Conservation (phyloP, 2,113 vertebrate genomes). For the Corapipo altera region DNA sequence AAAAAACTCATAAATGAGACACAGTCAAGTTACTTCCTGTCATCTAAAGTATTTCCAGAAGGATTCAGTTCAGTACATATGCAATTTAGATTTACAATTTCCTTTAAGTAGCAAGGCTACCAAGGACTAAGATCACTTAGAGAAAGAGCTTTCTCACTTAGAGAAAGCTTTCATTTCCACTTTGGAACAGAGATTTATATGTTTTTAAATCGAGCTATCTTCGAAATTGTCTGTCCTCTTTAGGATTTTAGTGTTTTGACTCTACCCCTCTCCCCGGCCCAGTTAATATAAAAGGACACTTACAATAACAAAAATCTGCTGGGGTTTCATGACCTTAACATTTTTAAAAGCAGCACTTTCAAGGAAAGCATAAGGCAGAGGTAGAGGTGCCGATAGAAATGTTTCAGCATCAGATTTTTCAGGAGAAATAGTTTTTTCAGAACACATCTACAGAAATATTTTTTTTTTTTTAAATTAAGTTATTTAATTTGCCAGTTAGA, state of each 20-base stretch:
- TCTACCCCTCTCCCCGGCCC: fast-evolving
- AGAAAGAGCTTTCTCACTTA: not conserved
- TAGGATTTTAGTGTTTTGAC: not conserved
- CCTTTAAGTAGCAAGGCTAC: not conserved
- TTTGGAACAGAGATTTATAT: not conserved
- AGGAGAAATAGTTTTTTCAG: not conserved
- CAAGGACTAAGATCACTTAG: not conserved
- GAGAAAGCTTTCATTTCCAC: not conserved
- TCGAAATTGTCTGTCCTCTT: not conserved
- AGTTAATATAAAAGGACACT: not conserved
- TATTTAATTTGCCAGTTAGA: not conserved
- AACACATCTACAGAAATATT: not conserved
- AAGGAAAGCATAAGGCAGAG: not conserved
- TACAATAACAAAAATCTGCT: not conserved
- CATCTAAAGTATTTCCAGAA: not conserved
- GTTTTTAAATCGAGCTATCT: not conserved
- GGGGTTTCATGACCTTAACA: not conserved
- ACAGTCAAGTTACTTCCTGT: not conserved
- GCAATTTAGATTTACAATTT: not conserved
- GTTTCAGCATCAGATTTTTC: not conserved
- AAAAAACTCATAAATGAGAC: not conserved
- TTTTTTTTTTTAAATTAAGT: not conserved
- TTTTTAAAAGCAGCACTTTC: not conserved
- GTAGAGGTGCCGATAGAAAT: not conserved
- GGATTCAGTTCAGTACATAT: not conserved